A percentile compares a stretch with the other conserved stretches of the same genome.
Conservation (phyloP, 2,113 vertebrate genomes). For the Lathamus discolor region DNA sequence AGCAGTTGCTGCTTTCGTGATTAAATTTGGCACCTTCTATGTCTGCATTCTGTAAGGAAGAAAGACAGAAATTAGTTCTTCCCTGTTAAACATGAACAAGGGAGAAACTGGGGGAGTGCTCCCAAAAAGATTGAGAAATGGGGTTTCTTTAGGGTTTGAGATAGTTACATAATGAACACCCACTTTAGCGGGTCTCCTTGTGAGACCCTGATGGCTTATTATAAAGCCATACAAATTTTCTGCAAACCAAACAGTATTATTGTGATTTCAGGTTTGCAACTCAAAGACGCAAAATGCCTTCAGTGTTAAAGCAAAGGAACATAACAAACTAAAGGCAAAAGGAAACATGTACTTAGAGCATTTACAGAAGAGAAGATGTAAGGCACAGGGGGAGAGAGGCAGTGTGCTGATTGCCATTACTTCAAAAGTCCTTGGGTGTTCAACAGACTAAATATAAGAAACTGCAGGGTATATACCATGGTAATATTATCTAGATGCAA, state of each 20-base stretch:
- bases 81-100: constrained; percentile 8
- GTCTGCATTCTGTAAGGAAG: neutral
- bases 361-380: neutral
- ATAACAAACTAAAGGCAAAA: neutral
- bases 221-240: neutral
- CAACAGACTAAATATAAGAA: neutral
- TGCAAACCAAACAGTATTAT: neutral
- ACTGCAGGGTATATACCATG: neutral
- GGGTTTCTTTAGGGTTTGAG: neutral
- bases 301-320: neutral
- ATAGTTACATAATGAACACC: neutral
- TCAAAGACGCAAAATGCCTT: neutral
- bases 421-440: constrained; percentile 4
- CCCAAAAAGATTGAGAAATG: neutral
- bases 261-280: neutral
- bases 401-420: neutral
- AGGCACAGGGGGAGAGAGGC: neutral
- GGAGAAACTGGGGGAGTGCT: neutral
- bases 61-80: constrained; percentile 40
- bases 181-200: neutral
- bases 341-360: neutral
- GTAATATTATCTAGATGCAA: neutral
- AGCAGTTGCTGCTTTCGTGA: neutral
- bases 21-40: constrained; percentile 31
- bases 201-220: neutral